Conservation (phyloP, 2,797 vertebrate species). For the Spinus pinus region DNA sequence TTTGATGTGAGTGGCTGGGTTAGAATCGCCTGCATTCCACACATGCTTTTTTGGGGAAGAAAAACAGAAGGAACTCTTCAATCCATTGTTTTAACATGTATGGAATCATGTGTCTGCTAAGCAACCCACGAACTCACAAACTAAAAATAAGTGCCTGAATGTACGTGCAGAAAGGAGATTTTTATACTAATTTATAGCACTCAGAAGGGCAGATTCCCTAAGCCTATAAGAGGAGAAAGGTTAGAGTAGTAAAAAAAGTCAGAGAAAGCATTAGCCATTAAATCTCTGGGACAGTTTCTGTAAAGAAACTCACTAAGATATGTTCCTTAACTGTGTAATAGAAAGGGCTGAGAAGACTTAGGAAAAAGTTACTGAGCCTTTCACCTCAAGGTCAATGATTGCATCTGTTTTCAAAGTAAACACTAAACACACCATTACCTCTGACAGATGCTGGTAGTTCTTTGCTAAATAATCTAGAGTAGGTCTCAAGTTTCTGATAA, state of each 20-base stretch:
- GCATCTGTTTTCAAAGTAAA: constrained; percentile 16
- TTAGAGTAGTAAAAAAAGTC: neutral
- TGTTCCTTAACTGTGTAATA: neutral
- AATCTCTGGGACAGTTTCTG: neutral
- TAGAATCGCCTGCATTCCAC: neutral
- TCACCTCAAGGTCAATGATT: constrained; percentile 2
- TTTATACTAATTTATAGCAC: neutral
- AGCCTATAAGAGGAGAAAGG: neutral
- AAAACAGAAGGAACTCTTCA: neutral
- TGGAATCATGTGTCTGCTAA: neutral
- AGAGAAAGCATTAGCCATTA: neutral
- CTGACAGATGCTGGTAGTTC: constrained; percentile 12
- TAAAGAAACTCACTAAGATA: neutral
- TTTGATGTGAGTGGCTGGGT: neutral
- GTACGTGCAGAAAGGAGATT: neutral
- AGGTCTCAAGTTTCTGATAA: neutral
- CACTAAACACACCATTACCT: constrained; percentile 1
- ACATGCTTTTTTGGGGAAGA: neutral
- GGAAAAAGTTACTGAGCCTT: neutral
- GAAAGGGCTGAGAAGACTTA: neutral
- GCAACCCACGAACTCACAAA: neutral
- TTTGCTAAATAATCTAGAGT: neutral
- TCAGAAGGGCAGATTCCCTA: neutral
- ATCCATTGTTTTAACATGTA: neutral
- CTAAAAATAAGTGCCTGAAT: neutral